Conservation (phyloP, 1,140 invertebrate species). For the Drosophila bifasciata region DNA sequence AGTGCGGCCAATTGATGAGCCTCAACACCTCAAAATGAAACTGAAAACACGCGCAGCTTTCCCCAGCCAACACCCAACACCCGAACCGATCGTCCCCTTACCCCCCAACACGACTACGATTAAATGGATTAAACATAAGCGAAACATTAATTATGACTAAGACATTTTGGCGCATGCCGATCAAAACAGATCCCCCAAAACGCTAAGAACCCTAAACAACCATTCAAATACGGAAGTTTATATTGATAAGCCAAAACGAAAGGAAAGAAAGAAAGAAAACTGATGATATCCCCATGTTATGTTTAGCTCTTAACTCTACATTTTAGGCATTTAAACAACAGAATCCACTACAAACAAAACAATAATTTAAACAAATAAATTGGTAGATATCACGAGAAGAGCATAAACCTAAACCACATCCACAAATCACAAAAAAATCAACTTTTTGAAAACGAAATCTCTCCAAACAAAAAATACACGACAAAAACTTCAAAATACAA, state of each 20-base stretch:
- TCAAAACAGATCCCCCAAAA: slow-evolving; percentile 26
- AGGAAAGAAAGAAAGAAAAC: slow-evolving; percentile 40
- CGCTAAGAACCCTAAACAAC: slow-evolving; percentile 25
- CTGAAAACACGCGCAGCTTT: slow-evolving; percentile 65
- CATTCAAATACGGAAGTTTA: slow-evolving; percentile 60
- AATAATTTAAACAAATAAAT: slow-evolving; percentile 52
- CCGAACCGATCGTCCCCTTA: slow-evolving; percentile 20
- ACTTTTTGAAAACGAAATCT: slow-evolving; percentile 79
- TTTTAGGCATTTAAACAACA: slow-evolving; percentile 76
- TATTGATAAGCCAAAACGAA: slow-evolving; percentile 66
- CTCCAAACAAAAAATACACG: slow-evolving; percentile 56
- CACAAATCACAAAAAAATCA: slow-evolving; percentile 23
- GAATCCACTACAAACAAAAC: slow-evolving; percentile 53
- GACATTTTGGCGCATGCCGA: slow-evolving; percentile 66
- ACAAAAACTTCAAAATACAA: slow-evolving; percentile 43
- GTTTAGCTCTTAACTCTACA: slow-evolving; percentile 71
- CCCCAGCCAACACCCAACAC: slow-evolving; percentile 1
- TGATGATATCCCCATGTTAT: slow-evolving; percentile 75
- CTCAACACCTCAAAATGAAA: slow-evolving; percentile 33
- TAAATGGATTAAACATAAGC: slow-evolving; percentile 64
- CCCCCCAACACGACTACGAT: slow-evolving; percentile 62
- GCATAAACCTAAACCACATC: background rate
- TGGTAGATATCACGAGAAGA: slow-evolving; percentile 2
- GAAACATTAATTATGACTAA: slow-evolving; percentile 77
- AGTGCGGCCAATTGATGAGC: slow-evolving; percentile 84